Evolutionary conservation across 1,140 invertebrate genomes (phyloP).

Genomic region (Drosophila navojoa): DNA sequence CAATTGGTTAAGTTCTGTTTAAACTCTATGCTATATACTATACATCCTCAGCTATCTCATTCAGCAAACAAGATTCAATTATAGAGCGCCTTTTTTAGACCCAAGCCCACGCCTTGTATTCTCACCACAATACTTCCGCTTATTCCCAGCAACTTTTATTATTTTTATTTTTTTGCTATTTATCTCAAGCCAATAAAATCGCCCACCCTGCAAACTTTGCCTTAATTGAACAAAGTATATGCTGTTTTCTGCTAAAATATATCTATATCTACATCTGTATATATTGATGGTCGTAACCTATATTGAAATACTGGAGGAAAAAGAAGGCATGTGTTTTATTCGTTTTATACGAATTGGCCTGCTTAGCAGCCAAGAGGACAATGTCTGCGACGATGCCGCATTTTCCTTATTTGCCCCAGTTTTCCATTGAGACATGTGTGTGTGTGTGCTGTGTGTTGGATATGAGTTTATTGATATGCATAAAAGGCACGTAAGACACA

Average conservation of each 20-base stretch:
- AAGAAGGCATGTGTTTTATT: conserved; percentile 28
- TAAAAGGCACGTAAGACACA: conserved; percentile 57
- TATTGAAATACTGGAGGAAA: conserved; percentile 25
- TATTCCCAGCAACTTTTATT: conserved; percentile 26
- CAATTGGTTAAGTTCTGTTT: conserved; percentile 1
- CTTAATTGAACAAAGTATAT: conserved; percentile 72
- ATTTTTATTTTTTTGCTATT: conserved; percentile 27
- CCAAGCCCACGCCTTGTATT: conserved; percentile 16
- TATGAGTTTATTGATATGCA: conserved; percentile 75
- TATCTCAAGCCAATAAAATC: conserved; percentile 46
- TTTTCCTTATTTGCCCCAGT: conserved; percentile 61
- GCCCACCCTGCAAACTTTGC: conserved; percentile 70
- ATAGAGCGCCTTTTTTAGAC: conserved; percentile 12
- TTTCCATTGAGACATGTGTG: conserved; percentile 23
- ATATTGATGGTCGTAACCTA: conserved; percentile 43
- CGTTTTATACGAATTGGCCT: conserved; percentile 36
- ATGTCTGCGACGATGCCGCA: conserved; percentile 28
- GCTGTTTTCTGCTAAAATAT: conserved; percentile 70
- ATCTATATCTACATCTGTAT: conserved; percentile 34
- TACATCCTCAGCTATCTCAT: conserved; percentile 15
- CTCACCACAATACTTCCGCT: conserved; percentile 41
- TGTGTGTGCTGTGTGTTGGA: conserved; percentile 44
- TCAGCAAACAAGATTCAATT: conserved; percentile 20
- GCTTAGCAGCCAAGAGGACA: conserved; percentile 36
- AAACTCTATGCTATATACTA: no score